Evolutionary conservation across 2,797 vertebrate genomes (phyloP), one percentile per base, ranked within the genome.

Genomic region (Gobionotothen gibberifrons): DNA sequence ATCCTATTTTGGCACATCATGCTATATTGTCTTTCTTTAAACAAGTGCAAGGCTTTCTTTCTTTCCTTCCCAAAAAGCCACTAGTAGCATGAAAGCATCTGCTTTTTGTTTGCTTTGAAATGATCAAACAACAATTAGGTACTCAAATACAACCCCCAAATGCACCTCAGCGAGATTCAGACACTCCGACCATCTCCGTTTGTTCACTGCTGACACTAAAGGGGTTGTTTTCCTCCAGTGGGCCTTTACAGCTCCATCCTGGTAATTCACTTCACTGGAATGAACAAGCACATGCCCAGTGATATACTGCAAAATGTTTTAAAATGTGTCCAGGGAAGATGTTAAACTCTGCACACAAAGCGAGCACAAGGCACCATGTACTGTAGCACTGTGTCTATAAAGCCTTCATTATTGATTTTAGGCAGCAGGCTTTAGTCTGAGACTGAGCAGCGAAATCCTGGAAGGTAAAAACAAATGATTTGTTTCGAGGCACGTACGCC

Each of bases 1-100:
- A 91, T 92, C 84, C 77, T 81, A 84, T 90, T 92, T 84, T 84
- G 85, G 93, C 83, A 83, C 77, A 90, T 87, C 88, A 89, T 78
- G 82, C 82, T 82, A 84, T 77, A 92, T 88, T 92, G 90, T 91
- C 83, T 89, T 80, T 73, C 58, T 84, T 91, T 67, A 86, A 82
- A 78, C 56, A 76, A 89, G 75, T 81, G 80, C 81, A 81, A 62
- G 74, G 80, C 72, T 74, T 78, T 69, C 64, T 74, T 78, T 69
- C 64, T 73, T 64, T 84, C 78, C 60, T 68, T 61, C 61, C 51
- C 22, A 56, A 70, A 79, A 81, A 84, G 66, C 53, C 59, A 79
- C 63, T 29, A 21, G 69, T 57, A 71, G 62, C 67, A 53, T 19
- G 51, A 80, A 85, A 15, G 15, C 52, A 58, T 66, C 22, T 0